A percentile compares a stretch with the other conserved stretches of the same genome.
Conservation (phyloP, 2,888 invertebrate genomes). For the Thereva unica region DNA sequence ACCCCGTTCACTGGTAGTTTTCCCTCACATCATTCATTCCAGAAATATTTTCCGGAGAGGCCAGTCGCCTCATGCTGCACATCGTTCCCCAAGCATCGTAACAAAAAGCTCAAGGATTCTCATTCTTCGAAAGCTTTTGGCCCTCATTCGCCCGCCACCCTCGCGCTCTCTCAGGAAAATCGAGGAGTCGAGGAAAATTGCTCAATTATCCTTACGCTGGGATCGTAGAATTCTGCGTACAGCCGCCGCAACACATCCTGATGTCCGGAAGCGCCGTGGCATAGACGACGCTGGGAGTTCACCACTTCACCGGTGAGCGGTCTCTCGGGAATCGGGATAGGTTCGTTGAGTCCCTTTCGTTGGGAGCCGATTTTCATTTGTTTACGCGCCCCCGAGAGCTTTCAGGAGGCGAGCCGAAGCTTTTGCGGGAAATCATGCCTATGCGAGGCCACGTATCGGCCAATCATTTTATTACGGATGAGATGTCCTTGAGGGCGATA, state of each 20-base stretch:
- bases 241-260: constrained; percentile 4
- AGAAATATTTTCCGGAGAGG: too few species aligned
- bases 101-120: too few species aligned
- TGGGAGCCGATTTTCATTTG: constrained; percentile 30
- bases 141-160: not conserved
- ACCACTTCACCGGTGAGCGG: constrained; percentile 13
- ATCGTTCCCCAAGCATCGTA: too few species aligned
- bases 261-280: constrained; percentile 9
- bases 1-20: too few species aligned
- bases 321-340: constrained; percentile 27
- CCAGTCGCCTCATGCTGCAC: too few species aligned
- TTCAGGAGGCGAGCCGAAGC: constrained; percentile 36
- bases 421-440: constrained; percentile 44
- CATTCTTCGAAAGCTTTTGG: constrained; percentile 2
- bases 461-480: constrained; percentile 46
- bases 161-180: not conserved
- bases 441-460: constrained; percentile 44
- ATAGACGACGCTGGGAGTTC: constrained; percentile 16
- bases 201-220: constrained; percentile 19
- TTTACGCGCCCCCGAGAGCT: constrained; percentile 28
- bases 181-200: constrained; percentile 1
- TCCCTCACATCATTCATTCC: too few species aligned
- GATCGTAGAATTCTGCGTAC: constrained; percentile 1
- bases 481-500: constrained; percentile 45
- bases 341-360: constrained; percentile 23